phyloP scores from a whole-genome alignment of 30 jellyfish, hydroid and myxozoan species.

The Mastigias papua region DNA sequence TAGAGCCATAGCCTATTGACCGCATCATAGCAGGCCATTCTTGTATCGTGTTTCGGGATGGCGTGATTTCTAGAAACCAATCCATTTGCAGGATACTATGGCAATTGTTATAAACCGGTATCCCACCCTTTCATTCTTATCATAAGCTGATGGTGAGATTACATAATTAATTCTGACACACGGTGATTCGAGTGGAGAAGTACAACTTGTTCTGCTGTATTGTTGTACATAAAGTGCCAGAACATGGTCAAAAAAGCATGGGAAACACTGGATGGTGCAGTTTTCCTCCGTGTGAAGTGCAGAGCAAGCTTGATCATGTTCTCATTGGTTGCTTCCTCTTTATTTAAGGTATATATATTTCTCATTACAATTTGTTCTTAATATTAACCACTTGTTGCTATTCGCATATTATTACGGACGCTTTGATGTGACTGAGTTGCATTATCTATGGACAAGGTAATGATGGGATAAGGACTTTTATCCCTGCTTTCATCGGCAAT shows the following conservation, averaged over 20 bases:
- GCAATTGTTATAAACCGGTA: neutral
- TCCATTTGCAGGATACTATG: neutral
- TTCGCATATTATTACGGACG: too few relatives aligned
- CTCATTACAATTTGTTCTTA: neutral
- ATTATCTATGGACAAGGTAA: too few relatives aligned
- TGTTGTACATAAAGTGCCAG: too few relatives aligned
- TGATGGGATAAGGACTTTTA: too few relatives aligned
- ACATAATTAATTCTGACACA: too few relatives aligned
- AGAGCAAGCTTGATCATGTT: neutral
- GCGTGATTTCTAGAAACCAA: constrained; percentile 6
- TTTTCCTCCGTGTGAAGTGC: neutral
- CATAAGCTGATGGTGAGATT: too few relatives aligned
- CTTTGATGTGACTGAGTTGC: too few relatives aligned
- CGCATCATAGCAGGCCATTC: neutral
- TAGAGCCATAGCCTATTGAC: too few relatives aligned
- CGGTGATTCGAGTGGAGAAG: too few relatives aligned
- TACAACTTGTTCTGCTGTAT: too few relatives aligned
- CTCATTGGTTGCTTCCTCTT: neutral
- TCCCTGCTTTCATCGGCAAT: too few relatives aligned
- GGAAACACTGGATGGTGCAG: neutral
- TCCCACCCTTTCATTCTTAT: neutral
- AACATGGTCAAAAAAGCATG: too few relatives aligned
- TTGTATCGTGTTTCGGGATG: constrained; percentile 8
- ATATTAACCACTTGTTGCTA: neutral
- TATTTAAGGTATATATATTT: neutral